phyloP scores from a whole-genome alignment of 1,140 invertebrate genomes.

The Linepithema humile region DNA sequence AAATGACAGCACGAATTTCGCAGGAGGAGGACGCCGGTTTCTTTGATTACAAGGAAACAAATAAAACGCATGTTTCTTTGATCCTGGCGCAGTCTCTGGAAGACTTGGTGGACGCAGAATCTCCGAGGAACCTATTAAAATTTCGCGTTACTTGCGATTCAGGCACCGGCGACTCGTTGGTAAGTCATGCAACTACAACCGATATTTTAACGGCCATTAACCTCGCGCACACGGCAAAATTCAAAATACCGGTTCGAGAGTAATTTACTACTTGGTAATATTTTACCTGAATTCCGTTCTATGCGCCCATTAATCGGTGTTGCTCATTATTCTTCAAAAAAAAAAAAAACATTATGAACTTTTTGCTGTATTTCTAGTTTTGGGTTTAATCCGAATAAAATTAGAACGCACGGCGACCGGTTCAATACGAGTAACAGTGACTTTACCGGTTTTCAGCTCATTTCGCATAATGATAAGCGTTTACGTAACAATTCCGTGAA shows the following conservation, averaged over 20 bases:
- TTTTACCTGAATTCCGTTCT: too few relatives aligned
- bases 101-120: conserved; percentile 91
- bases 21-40: conserved; percentile 88
- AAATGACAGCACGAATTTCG: conserved; percentile 55
- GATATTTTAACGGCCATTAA: neutral
- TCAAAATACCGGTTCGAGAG: neutral
- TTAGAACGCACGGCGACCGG: conserved; percentile 17
- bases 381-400: neutral
- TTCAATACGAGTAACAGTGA: neutral
- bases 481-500: conserved; percentile 19
- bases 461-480: neutral
- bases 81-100: conserved; percentile 90
- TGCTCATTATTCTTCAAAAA: neutral
- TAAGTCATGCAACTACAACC: conserved; percentile 60
- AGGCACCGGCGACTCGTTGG: conserved; percentile 81
- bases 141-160: conserved; percentile 88
- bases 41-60: conserved; percentile 89
- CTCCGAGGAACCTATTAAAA: conserved; percentile 92
- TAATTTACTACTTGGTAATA: too few relatives aligned
- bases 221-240: neutral
- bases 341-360: neutral
- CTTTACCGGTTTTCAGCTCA: neutral
- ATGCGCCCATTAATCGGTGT: neutral
- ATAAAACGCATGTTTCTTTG: conserved; percentile 90
- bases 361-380: neutral